phyloP scores from a whole-genome alignment of 2,113 vertebrate species.

The Tricholaema leucomelas region DNA sequence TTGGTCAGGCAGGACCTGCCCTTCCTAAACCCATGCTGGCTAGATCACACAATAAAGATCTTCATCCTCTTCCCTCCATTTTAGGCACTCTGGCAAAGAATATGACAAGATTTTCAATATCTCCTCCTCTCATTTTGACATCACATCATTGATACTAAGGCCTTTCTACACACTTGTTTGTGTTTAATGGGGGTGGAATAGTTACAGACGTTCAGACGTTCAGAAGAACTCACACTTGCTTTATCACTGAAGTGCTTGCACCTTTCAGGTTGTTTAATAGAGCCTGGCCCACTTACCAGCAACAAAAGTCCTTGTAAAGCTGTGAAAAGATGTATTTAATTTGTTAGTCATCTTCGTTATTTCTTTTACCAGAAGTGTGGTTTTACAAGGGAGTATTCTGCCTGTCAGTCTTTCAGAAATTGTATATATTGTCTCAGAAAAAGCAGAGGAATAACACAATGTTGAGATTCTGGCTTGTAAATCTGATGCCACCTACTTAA shows the following conservation, averaged over 20 bases:
- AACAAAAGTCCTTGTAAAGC: not conserved
- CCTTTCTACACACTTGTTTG: too few relatives aligned
- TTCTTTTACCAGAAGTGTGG: not conserved
- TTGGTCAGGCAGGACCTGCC: too few relatives aligned
- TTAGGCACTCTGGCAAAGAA: not conserved
- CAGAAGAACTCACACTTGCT: not conserved
- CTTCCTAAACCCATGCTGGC: too few relatives aligned
- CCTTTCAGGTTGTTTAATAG: not conserved
- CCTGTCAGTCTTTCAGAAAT: not conserved
- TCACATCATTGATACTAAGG: fast-evolving
- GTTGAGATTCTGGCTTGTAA: not conserved
- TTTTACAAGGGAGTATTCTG: not conserved
- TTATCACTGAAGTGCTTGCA: not conserved
- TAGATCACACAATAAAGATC: too few relatives aligned
- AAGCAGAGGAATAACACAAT: not conserved
- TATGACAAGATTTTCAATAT: not conserved
- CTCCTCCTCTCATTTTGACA: not conserved
- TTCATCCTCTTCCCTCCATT: not conserved
- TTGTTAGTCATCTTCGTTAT: not conserved
- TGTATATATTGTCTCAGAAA: not conserved
- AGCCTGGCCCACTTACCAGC: not conserved
- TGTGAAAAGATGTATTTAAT: fast-evolving
- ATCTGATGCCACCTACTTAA: not conserved
- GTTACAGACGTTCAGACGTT: not conserved
- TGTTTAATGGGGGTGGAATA: too few relatives aligned